These are phyloP conservation scores for Platanista minor DNA, from an alignment of 2,113 vertebrate genomes.

Conservation along the genomic window DNA sequence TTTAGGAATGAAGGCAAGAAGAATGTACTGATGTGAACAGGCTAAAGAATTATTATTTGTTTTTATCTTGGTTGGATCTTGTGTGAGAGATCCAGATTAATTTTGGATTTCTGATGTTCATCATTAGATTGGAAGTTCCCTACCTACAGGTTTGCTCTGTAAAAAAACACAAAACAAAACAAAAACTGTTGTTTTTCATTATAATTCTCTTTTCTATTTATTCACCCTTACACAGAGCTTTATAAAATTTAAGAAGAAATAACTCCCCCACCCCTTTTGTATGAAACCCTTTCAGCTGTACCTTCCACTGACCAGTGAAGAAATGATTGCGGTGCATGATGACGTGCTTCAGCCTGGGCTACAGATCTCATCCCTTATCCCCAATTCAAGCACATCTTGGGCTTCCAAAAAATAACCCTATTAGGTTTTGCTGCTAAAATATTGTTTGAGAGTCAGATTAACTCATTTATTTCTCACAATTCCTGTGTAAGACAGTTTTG, in stretches of 20 bases:
- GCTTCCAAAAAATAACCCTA: background rate
- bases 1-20: background rate
- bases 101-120: constrained; percentile 10
- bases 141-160: background rate
- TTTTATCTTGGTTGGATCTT: background rate
- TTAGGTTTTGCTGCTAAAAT: background rate
- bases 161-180: background rate
- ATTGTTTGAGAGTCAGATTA: background rate
- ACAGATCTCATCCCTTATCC: background rate
- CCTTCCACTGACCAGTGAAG: background rate
- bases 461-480: background rate
- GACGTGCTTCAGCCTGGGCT: no score
- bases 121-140: background rate
- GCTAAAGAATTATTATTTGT: background rate
- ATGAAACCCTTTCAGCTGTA: background rate
- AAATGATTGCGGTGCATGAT: background rate
- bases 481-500: background rate
- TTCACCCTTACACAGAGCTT: background rate
- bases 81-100: background rate
- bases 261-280: background rate
- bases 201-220: background rate
- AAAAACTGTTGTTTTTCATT: constrained; percentile 14
- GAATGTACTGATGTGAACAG: background rate
- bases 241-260: background rate
- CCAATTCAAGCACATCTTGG: background rate